phyloP scores from a whole-genome alignment of 1,140 invertebrate genomes.

The Caenorhabditis remanei region DNA sequence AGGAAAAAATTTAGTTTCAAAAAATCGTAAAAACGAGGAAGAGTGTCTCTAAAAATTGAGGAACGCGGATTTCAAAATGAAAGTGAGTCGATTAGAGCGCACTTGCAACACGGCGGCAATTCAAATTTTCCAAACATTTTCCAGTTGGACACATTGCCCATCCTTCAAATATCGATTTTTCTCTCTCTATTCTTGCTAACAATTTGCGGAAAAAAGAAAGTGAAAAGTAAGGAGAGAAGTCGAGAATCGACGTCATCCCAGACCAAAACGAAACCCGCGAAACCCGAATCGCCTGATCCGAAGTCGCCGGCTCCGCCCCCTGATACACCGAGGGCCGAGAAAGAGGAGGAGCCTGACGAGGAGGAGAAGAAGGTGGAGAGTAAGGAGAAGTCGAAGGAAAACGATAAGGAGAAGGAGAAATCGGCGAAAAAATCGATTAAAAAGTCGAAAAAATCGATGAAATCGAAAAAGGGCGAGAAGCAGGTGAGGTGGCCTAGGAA shows the following conservation, averaged over 20 bases:
- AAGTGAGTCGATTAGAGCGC: neutral
- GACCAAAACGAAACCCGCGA: too few species aligned
- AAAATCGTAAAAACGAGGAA: slow-evolving; percentile 4
- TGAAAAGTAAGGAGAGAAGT: neutral
- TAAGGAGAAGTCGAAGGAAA: neutral
- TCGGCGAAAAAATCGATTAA: slow-evolving; percentile 4
- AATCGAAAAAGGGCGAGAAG: slow-evolving; percentile 40
- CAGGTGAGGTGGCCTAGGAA: neutral
- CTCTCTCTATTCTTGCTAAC: neutral
- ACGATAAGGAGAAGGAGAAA: slow-evolving; percentile 19
- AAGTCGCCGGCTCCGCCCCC: neutral
- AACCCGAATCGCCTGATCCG: neutral
- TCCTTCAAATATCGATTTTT: neutral
- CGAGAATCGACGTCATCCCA: neutral
- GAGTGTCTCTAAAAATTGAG: slow-evolving; percentile 24
- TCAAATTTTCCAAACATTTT: neutral
- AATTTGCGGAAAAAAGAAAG: neutral
- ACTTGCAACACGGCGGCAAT: neutral
- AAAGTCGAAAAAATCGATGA: slow-evolving; percentile 27
- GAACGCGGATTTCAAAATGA: slow-evolving; percentile 29
- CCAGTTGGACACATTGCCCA: neutral
- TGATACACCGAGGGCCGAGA: neutral
- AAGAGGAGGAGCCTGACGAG: neutral
- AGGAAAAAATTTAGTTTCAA: too few species aligned
- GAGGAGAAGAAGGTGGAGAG: neutral